These are phyloP conservation scores for Bostrychus sinensis DNA, from an alignment of 2,113 vertebrate species.

Conservation along the genomic window DNA sequence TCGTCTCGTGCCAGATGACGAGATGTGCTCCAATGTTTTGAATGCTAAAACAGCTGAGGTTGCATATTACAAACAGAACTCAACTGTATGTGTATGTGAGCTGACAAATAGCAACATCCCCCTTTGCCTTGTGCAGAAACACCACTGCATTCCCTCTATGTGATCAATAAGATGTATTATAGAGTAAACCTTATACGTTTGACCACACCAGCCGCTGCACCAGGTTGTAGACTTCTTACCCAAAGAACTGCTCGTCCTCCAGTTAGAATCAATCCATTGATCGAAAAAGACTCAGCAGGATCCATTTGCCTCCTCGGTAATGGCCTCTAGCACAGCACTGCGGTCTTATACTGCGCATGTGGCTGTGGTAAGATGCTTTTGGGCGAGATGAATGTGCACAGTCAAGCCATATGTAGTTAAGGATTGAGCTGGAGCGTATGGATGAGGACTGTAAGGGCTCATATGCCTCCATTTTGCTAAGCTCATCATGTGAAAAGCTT, in stretches of 20 bases:
- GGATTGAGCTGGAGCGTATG: constrained; percentile 16
- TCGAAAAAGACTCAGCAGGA: constrained; percentile 25
- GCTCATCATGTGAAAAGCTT: neutral
- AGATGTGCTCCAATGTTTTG: no score
- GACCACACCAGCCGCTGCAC: constrained; percentile 9
- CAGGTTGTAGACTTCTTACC: constrained; percentile 10
- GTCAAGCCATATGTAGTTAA: constrained; percentile 12
- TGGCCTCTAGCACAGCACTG: constrained; percentile 23
- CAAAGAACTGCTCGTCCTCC: constrained; percentile 11
- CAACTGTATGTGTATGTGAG: no score
- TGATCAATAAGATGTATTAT: constrained; percentile 3
- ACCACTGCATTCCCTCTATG: neutral
- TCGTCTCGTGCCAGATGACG: no score
- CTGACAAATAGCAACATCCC: neutral
- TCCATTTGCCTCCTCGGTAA: constrained; percentile 34
- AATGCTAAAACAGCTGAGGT: no score
- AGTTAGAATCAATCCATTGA: constrained; percentile 35
- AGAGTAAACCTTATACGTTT: neutral
- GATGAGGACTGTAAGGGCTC: neutral
- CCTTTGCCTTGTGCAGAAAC: neutral
- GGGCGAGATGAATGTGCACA: constrained; percentile 4
- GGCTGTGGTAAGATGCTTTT: constrained; percentile 19
- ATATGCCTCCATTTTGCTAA: neutral
- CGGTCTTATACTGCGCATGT: constrained; percentile 14
- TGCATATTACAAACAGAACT: no score